Percentiles rank a stretch among this genome's conserved stretches.
phyloP scores from a whole-genome alignment of 2,797 vertebrate genomes.

The Hemibagrus guttatus region DNA sequence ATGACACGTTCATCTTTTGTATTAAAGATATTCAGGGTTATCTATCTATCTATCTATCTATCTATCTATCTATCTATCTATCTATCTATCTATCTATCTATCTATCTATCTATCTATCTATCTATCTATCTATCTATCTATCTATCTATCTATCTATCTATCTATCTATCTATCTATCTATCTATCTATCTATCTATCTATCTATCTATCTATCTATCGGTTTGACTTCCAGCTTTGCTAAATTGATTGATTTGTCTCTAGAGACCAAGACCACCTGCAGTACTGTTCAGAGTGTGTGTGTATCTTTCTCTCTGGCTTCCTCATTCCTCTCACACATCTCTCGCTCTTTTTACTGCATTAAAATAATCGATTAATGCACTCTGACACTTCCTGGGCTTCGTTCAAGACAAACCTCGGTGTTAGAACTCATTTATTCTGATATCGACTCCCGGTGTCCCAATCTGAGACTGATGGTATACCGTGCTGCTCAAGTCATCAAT shows the following conservation, averaged over 20 bases:
- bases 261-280: background rate
- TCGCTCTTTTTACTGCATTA: background rate
- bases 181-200: too few species aligned
- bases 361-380: conserved; percentile 34
- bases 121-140: too few species aligned
- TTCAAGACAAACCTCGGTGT: background rate
- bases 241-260: background rate
- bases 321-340: background rate
- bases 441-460: background rate
- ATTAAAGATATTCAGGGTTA: background rate
- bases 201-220: too few species aligned
- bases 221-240: background rate
- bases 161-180: too few species aligned
- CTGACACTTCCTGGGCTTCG: background rate
- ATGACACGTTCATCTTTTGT: background rate
- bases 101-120: too few species aligned
- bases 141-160: too few species aligned
- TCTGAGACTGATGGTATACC: conserved; percentile 12
- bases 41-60: too few species aligned
- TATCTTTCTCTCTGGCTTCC: background rate
- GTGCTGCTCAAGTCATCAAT: background rate
- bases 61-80: too few species aligned
- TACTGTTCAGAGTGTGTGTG: background rate
- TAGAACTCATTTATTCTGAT: background rate
- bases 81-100: too few species aligned